phyloP scores from a whole-genome alignment of 1,140 invertebrate species.

The Eufriesea mexicana region DNA sequence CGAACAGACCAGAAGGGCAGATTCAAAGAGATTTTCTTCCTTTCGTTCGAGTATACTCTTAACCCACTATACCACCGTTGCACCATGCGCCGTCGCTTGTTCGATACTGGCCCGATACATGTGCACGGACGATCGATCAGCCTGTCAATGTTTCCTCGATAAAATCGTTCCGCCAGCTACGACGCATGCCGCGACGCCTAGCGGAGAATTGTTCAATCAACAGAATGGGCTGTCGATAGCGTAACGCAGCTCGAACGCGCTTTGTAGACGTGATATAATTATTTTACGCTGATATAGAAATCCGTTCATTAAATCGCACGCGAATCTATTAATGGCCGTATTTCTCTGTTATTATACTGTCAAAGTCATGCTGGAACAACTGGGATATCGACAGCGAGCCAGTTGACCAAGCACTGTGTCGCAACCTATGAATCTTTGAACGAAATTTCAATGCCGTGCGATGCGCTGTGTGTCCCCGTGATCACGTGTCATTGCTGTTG shows the following conservation, averaged over 20 bases:
- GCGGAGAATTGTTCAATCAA: constrained; percentile 47
- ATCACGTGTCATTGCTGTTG: not conserved
- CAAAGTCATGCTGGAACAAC: not conserved
- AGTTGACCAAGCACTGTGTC: too few relatives aligned
- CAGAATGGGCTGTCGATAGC: constrained; percentile 56
- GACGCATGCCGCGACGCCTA: not conserved
- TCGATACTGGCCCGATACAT: constrained; percentile 21
- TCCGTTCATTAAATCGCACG: constrained; percentile 22
- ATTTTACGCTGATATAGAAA: constrained; percentile 31
- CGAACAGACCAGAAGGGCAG: not conserved
- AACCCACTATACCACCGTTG: not conserved
- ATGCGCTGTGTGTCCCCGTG: not conserved
- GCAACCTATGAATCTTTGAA: not conserved
- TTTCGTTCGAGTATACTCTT: constrained; percentile 54
- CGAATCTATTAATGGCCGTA: constrained; percentile 33
- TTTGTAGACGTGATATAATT: constrained; percentile 39
- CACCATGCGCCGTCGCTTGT: constrained; percentile 22
- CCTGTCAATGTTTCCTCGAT: constrained; percentile 25
- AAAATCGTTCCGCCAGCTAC: constrained; percentile 24
- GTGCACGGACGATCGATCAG: constrained; percentile 41
- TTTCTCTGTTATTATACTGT: constrained; percentile 18
- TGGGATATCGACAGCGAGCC: not conserved
- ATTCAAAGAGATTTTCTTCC: constrained; percentile 57
- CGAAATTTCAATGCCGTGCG: not conserved
- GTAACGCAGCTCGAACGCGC: constrained; percentile 39